A percentile compares a stretch with the other conserved stretches of the same genome.
Conservation (phyloP, 1,140 invertebrate genomes). For the Antheraea pernyi region DNA sequence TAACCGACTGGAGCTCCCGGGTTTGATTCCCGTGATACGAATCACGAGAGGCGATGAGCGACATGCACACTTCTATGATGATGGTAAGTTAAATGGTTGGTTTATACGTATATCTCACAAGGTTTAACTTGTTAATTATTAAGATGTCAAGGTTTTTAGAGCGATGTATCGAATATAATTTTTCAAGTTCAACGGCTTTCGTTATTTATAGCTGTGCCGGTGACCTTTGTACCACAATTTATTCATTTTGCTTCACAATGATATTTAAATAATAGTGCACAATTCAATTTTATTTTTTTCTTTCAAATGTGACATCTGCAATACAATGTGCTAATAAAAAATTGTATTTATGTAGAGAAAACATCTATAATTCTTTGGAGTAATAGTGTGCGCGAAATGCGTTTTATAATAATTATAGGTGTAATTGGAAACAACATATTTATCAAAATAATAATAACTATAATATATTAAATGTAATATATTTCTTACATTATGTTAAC, state of each 20-base stretch:
- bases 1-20: constrained; percentile 53
- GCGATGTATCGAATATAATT: constrained; percentile 5
- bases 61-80: constrained; percentile 73
- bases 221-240: constrained; percentile 5
- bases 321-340: neutral
- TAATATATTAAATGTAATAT: too few species aligned
- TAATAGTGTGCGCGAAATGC: too few species aligned
- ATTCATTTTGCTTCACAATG: neutral
- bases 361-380: too few species aligned
- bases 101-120: neutral
- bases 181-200: constrained; percentile 11
- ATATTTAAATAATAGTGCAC: neutral
- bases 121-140: neutral
- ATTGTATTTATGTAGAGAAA: neutral
- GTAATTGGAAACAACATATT: too few species aligned
- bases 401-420: too few species aligned
- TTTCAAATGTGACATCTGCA: neutral
- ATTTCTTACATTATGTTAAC: too few species aligned
- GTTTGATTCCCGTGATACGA: constrained; percentile 55
- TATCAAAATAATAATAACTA: too few species aligned
- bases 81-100: constrained; percentile 65
- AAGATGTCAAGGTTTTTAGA: constrained; percentile 5
- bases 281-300: neutral
- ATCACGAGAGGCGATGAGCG: constrained; percentile 37
- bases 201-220: neutral